phyloP scores from a whole-genome alignment of 2,113 vertebrate species.

The Anolis carolinensis region DNA sequence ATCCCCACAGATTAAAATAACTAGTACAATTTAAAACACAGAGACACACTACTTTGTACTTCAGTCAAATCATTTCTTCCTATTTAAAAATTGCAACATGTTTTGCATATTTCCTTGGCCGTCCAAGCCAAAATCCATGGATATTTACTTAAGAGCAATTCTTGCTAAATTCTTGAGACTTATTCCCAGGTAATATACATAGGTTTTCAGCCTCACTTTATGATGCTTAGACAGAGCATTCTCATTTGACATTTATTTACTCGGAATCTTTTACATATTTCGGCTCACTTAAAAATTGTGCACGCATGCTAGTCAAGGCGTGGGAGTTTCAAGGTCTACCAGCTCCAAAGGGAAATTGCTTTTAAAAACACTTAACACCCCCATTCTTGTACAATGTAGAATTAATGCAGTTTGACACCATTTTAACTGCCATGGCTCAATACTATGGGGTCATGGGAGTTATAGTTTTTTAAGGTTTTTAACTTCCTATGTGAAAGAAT shows the following conservation, averaged over 20 bases:
- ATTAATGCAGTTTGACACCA: neutral
- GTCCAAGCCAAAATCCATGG: neutral
- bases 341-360: neutral
- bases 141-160: neutral
- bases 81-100: slow-evolving; percentile 59
- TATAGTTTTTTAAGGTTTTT: no score
- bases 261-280: slow-evolving; percentile 49
- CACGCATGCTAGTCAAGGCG: neutral
- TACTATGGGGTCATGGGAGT: no score
- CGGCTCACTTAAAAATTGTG: slow-evolving; percentile 40
- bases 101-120: slow-evolving; percentile 25
- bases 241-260: slow-evolving; percentile 34
- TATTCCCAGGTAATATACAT: neutral
- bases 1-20: slow-evolving; percentile 42
- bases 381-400: no score
- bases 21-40: slow-evolving; percentile 25
- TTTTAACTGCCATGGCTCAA: no score
- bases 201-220: slow-evolving; percentile 20
- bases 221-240: neutral
- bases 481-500: no score
- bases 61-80: slow-evolving; percentile 45
- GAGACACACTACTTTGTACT: slow-evolving; percentile 41
- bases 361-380: neutral
- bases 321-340: neutral
- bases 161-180: no score